Conservation (phyloP, 2,888 invertebrate species). For the Ferrisia virgata region DNA sequence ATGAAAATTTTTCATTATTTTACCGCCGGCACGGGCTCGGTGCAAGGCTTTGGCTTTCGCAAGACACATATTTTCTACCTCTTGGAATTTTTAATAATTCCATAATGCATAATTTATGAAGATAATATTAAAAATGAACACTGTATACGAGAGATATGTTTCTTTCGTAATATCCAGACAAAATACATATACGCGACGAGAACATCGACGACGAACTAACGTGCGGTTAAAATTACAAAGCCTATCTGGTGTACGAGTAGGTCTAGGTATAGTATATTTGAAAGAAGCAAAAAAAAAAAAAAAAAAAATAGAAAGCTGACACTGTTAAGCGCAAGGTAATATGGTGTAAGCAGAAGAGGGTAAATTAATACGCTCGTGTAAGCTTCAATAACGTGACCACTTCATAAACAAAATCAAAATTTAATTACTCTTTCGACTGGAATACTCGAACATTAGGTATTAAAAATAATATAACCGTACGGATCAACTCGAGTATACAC, state of each 20-base stretch:
- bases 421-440: not conserved
- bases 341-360: not conserved
- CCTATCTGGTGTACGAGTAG: too few species aligned
- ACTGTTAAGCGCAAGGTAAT: not conserved
- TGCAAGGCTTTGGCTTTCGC: not conserved
- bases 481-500: slow-evolving; percentile 1
- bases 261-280: too few species aligned
- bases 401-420: not conserved
- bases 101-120: not conserved
- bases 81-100: not conserved
- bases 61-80: not conserved
- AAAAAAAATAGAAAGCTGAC: not conserved
- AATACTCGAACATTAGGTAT: not conserved
- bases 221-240: not conserved
- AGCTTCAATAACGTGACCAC: not conserved
- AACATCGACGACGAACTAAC: not conserved
- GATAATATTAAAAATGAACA: not conserved
- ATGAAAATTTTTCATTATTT: not conserved
- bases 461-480: not conserved
- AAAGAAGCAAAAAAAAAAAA: not conserved
- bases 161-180: not conserved
- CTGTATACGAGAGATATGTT: not conserved
- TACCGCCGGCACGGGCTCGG: not conserved
- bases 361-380: not conserved
- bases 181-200: not conserved